Percentiles rank a stretch among this genome's conserved stretches.
Evolutionary conservation across 2,113 vertebrate species (phyloP).

Genomic region (Laticauda colubrina): DNA sequence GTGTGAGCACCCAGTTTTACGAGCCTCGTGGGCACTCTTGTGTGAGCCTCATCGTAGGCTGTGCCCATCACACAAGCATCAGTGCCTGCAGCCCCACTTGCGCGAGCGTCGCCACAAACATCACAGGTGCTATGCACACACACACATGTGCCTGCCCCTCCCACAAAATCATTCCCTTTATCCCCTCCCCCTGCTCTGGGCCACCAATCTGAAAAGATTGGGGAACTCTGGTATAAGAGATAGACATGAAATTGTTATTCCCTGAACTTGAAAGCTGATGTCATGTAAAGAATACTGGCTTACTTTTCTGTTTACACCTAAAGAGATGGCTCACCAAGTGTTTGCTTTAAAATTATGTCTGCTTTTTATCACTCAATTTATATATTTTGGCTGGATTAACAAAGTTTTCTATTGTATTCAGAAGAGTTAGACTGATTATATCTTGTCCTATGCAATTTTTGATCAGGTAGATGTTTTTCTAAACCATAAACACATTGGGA

Average conservation of each 20-base stretch:
- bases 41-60: no score
- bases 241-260: background rate
- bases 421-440: background rate
- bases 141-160: no score
- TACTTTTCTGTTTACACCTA: background rate
- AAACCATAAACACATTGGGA: background rate
- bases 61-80: no score
- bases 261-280: background rate
- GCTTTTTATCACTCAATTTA: background rate
- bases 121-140: no score
- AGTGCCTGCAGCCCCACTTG: no score
- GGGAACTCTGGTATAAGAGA: background rate
- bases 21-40: no score
- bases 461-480: background rate
- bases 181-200: no score
- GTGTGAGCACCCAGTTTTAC: no score
- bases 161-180: no score
- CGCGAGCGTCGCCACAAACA: no score
- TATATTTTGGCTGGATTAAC: background rate
- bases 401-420: background rate
- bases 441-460: background rate
- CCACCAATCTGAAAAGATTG: no score
- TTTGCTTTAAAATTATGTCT: background rate
- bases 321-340: background rate
- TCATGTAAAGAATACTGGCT: background rate